phyloP scores from a whole-genome alignment of 2,797 vertebrate genomes.

The Taeniopygia guttata region DNA sequence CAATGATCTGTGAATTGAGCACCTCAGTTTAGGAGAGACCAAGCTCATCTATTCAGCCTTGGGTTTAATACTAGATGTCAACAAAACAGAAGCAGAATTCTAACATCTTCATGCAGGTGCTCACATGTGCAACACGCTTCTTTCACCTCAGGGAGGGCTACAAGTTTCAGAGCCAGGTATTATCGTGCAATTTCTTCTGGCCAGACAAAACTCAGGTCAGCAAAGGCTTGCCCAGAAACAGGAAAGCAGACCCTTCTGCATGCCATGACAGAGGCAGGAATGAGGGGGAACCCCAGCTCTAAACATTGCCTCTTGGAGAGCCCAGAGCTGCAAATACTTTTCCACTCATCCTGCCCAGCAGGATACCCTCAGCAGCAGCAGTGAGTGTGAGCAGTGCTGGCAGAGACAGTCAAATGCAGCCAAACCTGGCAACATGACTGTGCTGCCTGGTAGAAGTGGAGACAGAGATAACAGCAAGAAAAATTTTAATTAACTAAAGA shows the following conservation, averaged over 20 bases:
- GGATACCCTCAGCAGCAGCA: neutral
- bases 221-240: neutral
- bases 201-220: neutral
- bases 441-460: neutral
- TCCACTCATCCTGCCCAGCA: fast-evolving
- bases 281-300: neutral
- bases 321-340: neutral
- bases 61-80: neutral
- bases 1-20: neutral
- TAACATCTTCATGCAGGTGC: neutral
- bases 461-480: neutral
- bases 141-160: neutral
- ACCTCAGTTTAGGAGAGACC: neutral
- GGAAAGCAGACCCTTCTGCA: neutral
- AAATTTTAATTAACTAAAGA: neutral
- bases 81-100: neutral
- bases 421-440: fast-evolving
- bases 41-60: neutral
- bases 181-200: neutral
- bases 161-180: neutral
- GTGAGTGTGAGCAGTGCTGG: fast-evolving
- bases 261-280: fast-evolving
- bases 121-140: neutral
- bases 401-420: fast-evolving
- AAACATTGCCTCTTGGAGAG: fast-evolving